These are phyloP conservation scores for Heliocidaris erythrogramma DNA, from an alignment of 35 echinoderm and acorn worm genomes.

Conservation along the genomic window DNA sequence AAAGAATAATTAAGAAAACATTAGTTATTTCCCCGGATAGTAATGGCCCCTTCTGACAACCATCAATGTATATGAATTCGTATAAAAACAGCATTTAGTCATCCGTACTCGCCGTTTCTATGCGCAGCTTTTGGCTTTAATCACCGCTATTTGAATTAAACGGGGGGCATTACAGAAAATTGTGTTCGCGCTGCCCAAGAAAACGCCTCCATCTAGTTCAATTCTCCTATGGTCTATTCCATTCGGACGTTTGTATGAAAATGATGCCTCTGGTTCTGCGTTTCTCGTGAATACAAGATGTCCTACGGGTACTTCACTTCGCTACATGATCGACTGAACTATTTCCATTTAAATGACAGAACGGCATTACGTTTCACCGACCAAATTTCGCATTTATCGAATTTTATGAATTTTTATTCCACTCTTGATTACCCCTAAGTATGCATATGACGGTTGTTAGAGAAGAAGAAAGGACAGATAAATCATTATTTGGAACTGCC, in stretches of 20 bases:
- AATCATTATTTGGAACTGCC: constrained; percentile 2
- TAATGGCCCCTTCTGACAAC: constrained; percentile 39
- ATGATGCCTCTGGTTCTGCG: constrained; percentile 7
- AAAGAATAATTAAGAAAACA: constrained; percentile 49
- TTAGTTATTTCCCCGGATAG: constrained; percentile 29
- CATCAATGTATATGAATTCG: constrained; percentile 51
- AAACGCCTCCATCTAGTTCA: constrained; percentile 32
- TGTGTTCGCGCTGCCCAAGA: constrained; percentile 30
- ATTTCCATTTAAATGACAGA: constrained; percentile 50
- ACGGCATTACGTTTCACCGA: constrained; percentile 31
- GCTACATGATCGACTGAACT: constrained; percentile 32
- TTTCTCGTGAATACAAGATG: constrained; percentile 27
- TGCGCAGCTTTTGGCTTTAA: constrained; percentile 18
- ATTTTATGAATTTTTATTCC: constrained; percentile 46
- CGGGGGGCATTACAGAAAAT: constrained; percentile 34
- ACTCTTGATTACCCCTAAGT: constrained; percentile 33
- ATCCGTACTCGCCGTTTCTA: constrained; percentile 25
- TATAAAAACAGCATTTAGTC: constrained; percentile 33
- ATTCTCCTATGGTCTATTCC: constrained; percentile 16
- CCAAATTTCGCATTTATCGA: constrained; percentile 15
- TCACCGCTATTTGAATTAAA: constrained; percentile 31
- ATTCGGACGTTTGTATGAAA: constrained; percentile 26
- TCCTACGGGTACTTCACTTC: background rate
- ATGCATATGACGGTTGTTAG: constrained; percentile 10
- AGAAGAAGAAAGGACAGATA: background rate